Base-by-base conservation (phyloP, 2,113 vertebrate species). In the Strix aluco region DNA sequence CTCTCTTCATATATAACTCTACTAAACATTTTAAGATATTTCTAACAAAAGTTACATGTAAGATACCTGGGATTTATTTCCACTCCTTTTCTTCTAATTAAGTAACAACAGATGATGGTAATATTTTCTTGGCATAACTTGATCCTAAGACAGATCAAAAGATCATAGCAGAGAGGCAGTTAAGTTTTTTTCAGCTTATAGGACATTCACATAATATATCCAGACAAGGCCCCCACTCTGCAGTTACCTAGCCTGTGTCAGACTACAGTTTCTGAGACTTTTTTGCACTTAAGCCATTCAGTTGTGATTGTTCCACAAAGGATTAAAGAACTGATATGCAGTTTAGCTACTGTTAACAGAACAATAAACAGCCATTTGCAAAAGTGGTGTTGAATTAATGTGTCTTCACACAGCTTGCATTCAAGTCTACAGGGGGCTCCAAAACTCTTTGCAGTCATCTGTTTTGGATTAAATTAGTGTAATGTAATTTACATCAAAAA, bases 381-480 rank as follows among this genome's bases (percentile, higher is more conserved):
- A 67, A 92, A 89, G 27, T 21, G 10, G 13, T 74, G 57, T 32
- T 84, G 57, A 88, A 87, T 49, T 32, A 32, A 16, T 40, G 26
- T n/a, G 30, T 6, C 72, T 83, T 86, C 59, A 65, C 13, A 88
- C 11, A 75, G 57, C n/a, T 71, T 55, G 46, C 47, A 57, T 36
- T n/a, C 8, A 59, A 61, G 70, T 67, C 91, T 87, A 84, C 49
- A 94, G 91, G 40, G 83, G 94, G 91, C 94, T 97, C 94, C 95
- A 95, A 92, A 97, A 95, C 81, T 85, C 95, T 92, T 81, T 61
- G 42, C 40, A 85, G 61, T n/a, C 54, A 66, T 88, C 73, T 89
- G 47, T 30, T 95, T 82, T 63, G 49, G 29, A 93, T 70, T 82
- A 78, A 70, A 93, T 91, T 72, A 95, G 15, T 62, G 36, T 79